phyloP scores from a whole-genome alignment of 2,888 invertebrate species.

The Drosophila pseudotalamancana region DNA sequence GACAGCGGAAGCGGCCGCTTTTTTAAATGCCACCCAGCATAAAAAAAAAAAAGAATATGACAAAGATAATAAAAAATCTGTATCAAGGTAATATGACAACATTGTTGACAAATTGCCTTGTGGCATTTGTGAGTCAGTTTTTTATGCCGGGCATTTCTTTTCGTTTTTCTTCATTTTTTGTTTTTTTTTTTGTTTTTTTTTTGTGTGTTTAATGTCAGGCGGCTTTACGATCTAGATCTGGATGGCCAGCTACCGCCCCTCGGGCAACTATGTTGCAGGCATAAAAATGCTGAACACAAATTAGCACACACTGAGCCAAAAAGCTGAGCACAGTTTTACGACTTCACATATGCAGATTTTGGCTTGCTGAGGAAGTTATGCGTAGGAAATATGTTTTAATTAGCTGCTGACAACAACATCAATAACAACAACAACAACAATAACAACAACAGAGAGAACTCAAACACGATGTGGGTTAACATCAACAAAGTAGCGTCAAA shows the following conservation, averaged over 20 bases:
- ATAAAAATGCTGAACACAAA: constrained; percentile 64
- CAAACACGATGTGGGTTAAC: constrained; percentile 67
- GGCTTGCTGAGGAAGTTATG: constrained; percentile 72
- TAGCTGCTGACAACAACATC: constrained; percentile 74
- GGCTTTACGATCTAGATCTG: constrained; percentile 65
- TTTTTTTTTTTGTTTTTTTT: neutral
- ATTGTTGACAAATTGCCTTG: constrained; percentile 72
- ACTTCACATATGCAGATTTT: constrained; percentile 69
- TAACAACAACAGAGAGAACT: constrained; percentile 9
- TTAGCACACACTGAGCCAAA: constrained; percentile 59
- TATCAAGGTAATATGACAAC: constrained; percentile 78
- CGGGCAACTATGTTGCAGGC: constrained; percentile 67
- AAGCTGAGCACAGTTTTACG: constrained; percentile 60
- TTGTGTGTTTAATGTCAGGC: constrained; percentile 65
- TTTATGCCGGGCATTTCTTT: constrained; percentile 4
- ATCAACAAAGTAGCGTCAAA: constrained; percentile 69
- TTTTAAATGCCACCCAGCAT: constrained; percentile 21
- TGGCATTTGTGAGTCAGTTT: constrained; percentile 32
- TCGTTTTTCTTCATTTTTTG: neutral
- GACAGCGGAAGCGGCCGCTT: constrained; percentile 39
- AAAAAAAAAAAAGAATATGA: neutral
- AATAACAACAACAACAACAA: constrained; percentile 18
- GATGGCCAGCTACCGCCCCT: constrained; percentile 37
- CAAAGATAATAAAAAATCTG: constrained; percentile 20
- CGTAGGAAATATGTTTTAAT: constrained; percentile 75